Conservation (phyloP, 2,888 invertebrate genomes). For the Caradrina kadenii region DNA sequence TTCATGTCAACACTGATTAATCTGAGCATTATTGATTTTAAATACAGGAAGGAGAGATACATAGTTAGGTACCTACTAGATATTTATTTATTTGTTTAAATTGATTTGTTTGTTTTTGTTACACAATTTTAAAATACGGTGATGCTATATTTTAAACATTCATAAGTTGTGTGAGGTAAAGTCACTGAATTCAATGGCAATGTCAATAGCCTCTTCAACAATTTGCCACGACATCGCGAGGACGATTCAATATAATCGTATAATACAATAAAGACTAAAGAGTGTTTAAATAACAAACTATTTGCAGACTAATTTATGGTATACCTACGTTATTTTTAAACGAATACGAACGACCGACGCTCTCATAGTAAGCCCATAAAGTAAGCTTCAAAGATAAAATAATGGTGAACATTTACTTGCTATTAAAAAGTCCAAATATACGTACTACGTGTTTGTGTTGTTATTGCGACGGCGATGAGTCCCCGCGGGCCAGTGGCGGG, state of each 20-base stretch:
- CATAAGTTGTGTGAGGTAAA: conserved; percentile 9
- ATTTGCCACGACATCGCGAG: conserved; percentile 25
- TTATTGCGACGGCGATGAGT: conserved; percentile 68
- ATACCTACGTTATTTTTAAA: conserved; percentile 14
- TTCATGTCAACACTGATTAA: conserved; percentile 65
- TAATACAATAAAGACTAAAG: conserved; percentile 8
- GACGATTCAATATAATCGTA: conserved; percentile 21
- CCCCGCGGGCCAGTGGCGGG: conserved; percentile 79
- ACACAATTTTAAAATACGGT: conserved; percentile 10
- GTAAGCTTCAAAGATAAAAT: background rate
- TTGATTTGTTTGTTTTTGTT: background rate
- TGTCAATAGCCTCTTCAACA: conserved; percentile 47
- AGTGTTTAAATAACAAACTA: conserved; percentile 20
- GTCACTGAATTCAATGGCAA: conserved; percentile 32
- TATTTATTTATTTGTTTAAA: conserved; percentile 1
- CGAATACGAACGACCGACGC: background rate
- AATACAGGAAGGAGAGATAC: conserved; percentile 11
- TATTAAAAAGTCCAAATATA: conserved; percentile 61
- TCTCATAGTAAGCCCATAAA: conserved; percentile 3
- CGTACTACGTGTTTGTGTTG: conserved; percentile 85
- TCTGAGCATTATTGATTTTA: conserved; percentile 35
- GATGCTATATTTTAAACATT: conserved; percentile 5
- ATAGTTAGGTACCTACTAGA: background rate
- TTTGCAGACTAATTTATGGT: conserved; percentile 25
- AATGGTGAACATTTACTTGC: background rate